Conservation (phyloP, 2,888 invertebrate species). For the Melinaea marsaeus region DNA sequence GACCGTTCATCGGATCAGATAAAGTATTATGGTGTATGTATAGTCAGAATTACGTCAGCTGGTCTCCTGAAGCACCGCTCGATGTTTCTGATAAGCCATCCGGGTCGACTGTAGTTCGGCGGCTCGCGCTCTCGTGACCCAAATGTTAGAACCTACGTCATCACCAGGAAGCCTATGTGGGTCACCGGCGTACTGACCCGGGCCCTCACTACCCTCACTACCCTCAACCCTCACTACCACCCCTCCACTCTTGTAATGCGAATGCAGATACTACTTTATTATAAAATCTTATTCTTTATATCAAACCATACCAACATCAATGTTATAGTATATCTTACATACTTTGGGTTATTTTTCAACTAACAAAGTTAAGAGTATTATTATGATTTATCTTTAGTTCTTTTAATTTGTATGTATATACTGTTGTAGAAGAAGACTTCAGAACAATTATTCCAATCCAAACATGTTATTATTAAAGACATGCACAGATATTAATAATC, state of each 20-base stretch:
- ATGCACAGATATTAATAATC: no score
- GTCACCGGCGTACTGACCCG: conserved; percentile 48
- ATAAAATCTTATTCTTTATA: neutral
- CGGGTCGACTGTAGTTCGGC: conserved; percentile 38
- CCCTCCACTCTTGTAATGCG: conserved; percentile 31
- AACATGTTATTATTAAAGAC: no score
- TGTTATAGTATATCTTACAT: neutral
- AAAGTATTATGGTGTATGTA: conserved; percentile 11
- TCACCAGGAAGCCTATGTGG: conserved; percentile 59
- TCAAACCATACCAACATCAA: neutral
- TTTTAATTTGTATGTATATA: no score
- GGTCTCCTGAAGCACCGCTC: conserved; percentile 20
- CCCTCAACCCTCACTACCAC: conserved; percentile 19
- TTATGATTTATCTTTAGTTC: no score
- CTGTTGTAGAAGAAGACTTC: no score
- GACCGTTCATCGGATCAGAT: conserved; percentile 3
- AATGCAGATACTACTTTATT: conserved; percentile 3
- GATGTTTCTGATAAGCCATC: conserved; percentile 34
- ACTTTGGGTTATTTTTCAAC: neutral
- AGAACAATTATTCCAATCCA: no score
- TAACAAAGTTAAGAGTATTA: no score
- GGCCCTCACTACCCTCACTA: conserved; percentile 32
- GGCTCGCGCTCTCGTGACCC: conserved; percentile 66
- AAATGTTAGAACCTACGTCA: conserved; percentile 71
- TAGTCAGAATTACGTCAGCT: conserved; percentile 19